phyloP scores from a whole-genome alignment of 2,113 vertebrate genomes.

The Oceanites oceanicus region DNA sequence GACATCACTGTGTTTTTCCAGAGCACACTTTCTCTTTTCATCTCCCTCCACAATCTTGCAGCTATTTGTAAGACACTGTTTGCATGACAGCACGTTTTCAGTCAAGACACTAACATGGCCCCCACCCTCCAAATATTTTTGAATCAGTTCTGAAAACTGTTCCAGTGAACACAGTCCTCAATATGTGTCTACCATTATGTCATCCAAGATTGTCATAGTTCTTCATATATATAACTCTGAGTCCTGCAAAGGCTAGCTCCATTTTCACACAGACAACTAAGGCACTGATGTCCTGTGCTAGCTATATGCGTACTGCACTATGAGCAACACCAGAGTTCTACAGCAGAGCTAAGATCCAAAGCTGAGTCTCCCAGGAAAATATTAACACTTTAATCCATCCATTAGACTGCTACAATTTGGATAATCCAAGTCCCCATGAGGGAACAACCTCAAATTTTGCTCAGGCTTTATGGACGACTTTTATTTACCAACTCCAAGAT shows the following conservation, averaged over 20 bases:
- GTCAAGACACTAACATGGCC: neutral
- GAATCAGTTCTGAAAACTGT: neutral
- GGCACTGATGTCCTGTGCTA: no score
- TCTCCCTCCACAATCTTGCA: neutral
- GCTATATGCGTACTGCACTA: fast-evolving
- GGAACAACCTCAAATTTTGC: neutral
- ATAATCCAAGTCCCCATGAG: neutral
- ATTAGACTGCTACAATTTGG: neutral
- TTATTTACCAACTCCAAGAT: neutral
- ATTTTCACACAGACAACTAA: neutral
- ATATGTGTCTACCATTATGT: neutral
- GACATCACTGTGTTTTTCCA: neutral
- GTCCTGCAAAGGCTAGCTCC: neutral
- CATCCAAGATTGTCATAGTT: neutral
- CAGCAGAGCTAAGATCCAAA: neutral
- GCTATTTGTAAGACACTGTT: neutral
- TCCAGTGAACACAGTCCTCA: neutral
- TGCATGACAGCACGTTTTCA: neutral
- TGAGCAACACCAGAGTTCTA: neutral
- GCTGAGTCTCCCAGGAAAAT: neutral
- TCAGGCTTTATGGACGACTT: neutral
- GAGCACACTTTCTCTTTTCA: neutral
- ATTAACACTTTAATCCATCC: neutral
- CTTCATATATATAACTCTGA: neutral
- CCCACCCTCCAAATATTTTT: neutral